phyloP scores from a whole-genome alignment of 2,113 vertebrate species.

The Albula goreensis region DNA sequence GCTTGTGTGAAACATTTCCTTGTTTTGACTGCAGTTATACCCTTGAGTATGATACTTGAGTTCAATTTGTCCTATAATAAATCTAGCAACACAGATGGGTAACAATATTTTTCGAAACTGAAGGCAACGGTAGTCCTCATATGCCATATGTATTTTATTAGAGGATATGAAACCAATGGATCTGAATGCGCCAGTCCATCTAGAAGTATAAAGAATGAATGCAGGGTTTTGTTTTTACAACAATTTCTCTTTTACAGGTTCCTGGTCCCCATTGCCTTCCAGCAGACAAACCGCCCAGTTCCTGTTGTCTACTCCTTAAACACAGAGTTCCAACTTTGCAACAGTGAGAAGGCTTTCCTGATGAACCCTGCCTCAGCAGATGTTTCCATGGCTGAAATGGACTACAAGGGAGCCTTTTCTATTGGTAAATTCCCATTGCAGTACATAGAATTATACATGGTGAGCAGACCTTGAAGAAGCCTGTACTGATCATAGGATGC shows the following conservation, averaged over 20 bases:
- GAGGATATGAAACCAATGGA: background rate
- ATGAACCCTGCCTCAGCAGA: constrained; percentile 85
- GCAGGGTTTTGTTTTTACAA: background rate
- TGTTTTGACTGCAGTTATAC: background rate
- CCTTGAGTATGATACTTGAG: too few relatives aligned
- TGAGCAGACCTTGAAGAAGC: background rate
- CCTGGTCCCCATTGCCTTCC: constrained; percentile 94
- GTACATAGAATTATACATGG: background rate
- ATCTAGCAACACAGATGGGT: too few relatives aligned
- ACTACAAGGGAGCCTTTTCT: constrained; percentile 97
- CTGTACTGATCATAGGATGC: background rate
- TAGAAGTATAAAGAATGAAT: background rate
- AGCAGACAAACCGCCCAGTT: constrained; percentile 96
- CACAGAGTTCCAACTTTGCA: constrained; percentile 96
- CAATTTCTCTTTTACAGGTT: constrained; percentile 68
- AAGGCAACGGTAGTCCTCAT: too few relatives aligned
- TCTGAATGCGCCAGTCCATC: background rate
- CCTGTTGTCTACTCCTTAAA: constrained; percentile 95
- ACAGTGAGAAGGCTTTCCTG: constrained; percentile 93
- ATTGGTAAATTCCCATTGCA: constrained; percentile 74
- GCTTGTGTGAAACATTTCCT: background rate
- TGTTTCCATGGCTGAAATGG: constrained; percentile 93
- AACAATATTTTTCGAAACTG: too few relatives aligned
- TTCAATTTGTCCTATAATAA: too few relatives aligned
- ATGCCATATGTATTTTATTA: too few relatives aligned